Evolutionary conservation across 2,113 vertebrate genomes (phyloP).

Genomic region (Oreotrochilus melanogaster): DNA sequence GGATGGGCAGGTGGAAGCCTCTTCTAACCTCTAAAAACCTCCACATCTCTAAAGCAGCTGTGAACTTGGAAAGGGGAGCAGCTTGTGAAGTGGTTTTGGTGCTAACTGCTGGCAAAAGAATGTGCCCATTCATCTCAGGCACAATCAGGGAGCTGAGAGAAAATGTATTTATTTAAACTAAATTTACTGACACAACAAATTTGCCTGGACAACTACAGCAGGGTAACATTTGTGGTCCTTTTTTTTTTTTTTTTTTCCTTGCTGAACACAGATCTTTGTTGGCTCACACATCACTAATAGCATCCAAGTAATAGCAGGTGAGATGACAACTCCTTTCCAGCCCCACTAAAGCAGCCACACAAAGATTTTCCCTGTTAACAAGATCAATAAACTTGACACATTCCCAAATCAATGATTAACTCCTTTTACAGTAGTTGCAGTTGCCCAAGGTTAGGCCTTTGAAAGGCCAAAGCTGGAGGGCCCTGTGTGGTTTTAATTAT

Average conservation of each 20-base stretch:
- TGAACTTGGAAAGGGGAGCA: not conserved
- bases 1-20: not conserved
- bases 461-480: not conserved
- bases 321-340: conserved; percentile 33
- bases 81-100: not conserved
- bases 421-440: conserved; percentile 74
- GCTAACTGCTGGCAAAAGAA: not conserved
- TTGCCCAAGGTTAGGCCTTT: conserved; percentile 44
- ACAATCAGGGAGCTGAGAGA: not conserved
- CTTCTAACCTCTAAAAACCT: not conserved
- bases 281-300: not conserved
- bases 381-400: conserved; percentile 83
- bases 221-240: not conserved
- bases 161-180: not conserved
- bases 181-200: not conserved
- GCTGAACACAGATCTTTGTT: not conserved
- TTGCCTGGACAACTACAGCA: not conserved
- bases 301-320: not conserved
- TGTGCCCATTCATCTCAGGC: not conserved
- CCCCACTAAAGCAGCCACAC: conserved; percentile 58
- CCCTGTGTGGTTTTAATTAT: conserved; percentile 75
- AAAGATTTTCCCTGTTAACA: conserved; percentile 74
- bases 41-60: not conserved
- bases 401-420: conserved; percentile 77
- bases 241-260: not conserved